Base-by-base conservation (phyloP, 1,140 invertebrate species). In the Hypothenemus hampei region DNA sequence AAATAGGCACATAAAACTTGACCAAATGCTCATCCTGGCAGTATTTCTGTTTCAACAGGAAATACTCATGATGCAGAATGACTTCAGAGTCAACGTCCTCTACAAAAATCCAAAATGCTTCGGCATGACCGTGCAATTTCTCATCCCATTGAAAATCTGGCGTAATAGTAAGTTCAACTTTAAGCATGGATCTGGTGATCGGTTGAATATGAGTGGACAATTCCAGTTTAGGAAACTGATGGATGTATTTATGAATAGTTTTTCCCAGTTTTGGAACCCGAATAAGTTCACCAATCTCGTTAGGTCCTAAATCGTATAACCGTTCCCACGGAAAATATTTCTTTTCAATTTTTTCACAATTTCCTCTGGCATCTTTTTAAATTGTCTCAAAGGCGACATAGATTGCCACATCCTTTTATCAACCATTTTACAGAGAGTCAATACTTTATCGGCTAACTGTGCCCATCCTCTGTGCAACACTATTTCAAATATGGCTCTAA, bases 111-210 rank as follows among this genome's bases (percentile, higher is more conserved):
- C 97, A 99, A 75, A 99, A 99, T 0, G 91, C 94, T 76, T 98
- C 93, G 0, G 93, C 96, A 41, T 86, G 84, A 0, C 94, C 94
- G 70, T 98, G 95, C 20, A 96, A 76, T 71, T 97, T 97, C 56
- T 98, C 94, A 63, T 99, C 96, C 97, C 97, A 99, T 66, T 97
- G 91, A 73, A 99, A 99, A 73, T 99, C 96, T 0, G 97, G 95
- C 0, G 93, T 97, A n/a, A 99, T 94, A 0, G 94, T 98, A 1
- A 99, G 75, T 72, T 99, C 96, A 1, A 99, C 93, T 49, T 91
- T 77, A 0, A 98, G 71, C 0, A 94, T 97, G 6, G 93, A 93
- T 49, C 96, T 75, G 0, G 97, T 99, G 36, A 99, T 96, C 0
- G 97, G 97, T 70, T 99, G 94, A 62, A 98, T 95, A 66, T 97